These are phyloP conservation scores for Diarsia brunnea DNA, from an alignment of 2,888 invertebrate species.

Conservation along the genomic window DNA sequence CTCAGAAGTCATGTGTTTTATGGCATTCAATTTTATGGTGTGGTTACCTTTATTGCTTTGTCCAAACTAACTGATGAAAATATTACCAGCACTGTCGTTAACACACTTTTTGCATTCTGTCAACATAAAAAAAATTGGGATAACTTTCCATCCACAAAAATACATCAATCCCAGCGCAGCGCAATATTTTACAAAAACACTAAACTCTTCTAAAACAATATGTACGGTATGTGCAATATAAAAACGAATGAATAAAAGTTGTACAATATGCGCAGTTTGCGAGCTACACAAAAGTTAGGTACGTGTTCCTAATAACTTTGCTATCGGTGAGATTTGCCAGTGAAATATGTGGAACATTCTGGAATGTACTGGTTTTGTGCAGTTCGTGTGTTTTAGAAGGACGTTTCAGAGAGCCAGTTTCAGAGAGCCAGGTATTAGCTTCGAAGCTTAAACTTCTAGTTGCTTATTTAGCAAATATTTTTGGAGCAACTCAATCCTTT, in stretches of 20 bases:
- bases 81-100: background rate
- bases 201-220: constrained; percentile 41
- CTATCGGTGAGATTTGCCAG: constrained; percentile 67
- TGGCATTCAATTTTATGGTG: background rate
- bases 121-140: background rate
- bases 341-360: constrained; percentile 64
- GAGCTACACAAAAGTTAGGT: constrained; percentile 57
- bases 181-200: constrained; percentile 22
- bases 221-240: constrained; percentile 48
- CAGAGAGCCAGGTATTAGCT: too few relatives aligned
- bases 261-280: constrained; percentile 54
- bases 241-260: constrained; percentile 64
- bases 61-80: background rate
- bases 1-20: background rate
- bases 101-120: background rate
- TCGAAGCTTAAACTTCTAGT: background rate
- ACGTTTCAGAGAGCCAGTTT: background rate
- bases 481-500: background rate
- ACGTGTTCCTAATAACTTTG: constrained; percentile 62
- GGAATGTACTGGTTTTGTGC: constrained; percentile 42
- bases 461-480: background rate
- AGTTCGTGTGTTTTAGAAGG: background rate
- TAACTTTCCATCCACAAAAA: background rate
- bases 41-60: background rate
- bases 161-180: background rate